A percentile compares a stretch with the other conserved stretches of the same genome.
Conservation (phyloP, 1,140 invertebrate species). For the Pseudomyrmex flavicornis region DNA sequence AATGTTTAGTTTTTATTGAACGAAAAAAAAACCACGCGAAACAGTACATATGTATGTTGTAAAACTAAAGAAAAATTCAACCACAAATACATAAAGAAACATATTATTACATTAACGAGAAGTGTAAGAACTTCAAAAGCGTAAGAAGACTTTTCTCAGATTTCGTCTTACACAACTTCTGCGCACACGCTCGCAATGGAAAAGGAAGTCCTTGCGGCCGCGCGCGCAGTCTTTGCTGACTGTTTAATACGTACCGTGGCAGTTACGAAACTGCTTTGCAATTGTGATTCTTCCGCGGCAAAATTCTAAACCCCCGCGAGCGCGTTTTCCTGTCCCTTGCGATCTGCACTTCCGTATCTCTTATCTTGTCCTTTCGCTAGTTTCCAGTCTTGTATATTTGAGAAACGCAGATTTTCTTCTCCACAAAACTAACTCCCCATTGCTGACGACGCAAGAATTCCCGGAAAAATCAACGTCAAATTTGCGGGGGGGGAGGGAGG, state of each 20-base stretch:
- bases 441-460: not conserved
- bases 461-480: not conserved
- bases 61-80: too few species aligned
- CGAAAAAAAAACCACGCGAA: not conserved
- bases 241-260: conserved; percentile 73
- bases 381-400: not conserved
- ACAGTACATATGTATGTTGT: too few species aligned
- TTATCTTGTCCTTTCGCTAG: conserved; percentile 19
- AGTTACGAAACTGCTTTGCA: conserved; percentile 77
- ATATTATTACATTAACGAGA: conserved; percentile 38
- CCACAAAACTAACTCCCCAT: not conserved
- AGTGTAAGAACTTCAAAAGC: conserved; percentile 14
- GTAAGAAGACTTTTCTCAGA: conserved; percentile 5
- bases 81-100: not conserved
- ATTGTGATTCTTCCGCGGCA: conserved; percentile 72
- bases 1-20: not conserved
- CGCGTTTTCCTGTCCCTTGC: conserved; percentile 5
- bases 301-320: conserved; percentile 57
- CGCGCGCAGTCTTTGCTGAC: conserved; percentile 40
- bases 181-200: not conserved
- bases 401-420: not conserved
- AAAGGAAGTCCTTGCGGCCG: not conserved
- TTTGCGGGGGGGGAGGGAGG: not conserved
- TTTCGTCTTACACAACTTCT: conserved; percentile 4
- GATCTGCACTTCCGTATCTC: conserved; percentile 10